phyloP scores from a whole-genome alignment of 2,888 invertebrate genomes.

The Octodonta nipae region DNA sequence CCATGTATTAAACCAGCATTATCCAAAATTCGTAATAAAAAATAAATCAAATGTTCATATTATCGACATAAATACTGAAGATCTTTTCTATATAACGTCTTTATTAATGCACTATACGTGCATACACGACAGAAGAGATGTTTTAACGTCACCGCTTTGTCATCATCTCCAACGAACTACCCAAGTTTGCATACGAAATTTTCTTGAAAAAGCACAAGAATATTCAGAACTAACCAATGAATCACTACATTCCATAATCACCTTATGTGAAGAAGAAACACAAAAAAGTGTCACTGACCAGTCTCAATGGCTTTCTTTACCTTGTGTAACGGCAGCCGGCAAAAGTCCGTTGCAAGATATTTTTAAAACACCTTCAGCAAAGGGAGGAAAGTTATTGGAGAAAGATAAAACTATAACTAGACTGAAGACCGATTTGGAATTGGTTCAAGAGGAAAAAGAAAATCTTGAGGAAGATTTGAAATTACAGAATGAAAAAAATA shows the following conservation, averaged over 20 bases:
- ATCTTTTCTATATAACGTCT: constrained; percentile 24
- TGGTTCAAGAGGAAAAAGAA: constrained; percentile 48
- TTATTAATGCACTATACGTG: constrained; percentile 33
- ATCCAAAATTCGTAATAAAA: constrained; percentile 21
- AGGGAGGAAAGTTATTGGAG: constrained; percentile 21
- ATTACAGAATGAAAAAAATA: constrained; percentile 40
- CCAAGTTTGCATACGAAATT: constrained; percentile 27
- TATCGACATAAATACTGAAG: constrained; percentile 17
- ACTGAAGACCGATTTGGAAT: constrained; percentile 45
- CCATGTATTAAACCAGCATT: constrained; percentile 19
- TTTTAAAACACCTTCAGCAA: constrained; percentile 25
- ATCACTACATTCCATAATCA: constrained; percentile 21
- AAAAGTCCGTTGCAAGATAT: constrained; percentile 27
- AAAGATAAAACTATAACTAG: constrained; percentile 38
- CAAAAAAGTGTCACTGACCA: constrained; percentile 7
- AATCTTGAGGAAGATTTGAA: constrained; percentile 48
- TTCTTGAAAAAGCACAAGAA: constrained; percentile 24
- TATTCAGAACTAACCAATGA: constrained; percentile 17
- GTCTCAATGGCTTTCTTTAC: too few species aligned
- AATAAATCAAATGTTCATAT: constrained; percentile 19
- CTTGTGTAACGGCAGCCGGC: too few species aligned
- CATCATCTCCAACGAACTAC: constrained; percentile 21
- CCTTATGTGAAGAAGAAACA: constrained; percentile 13
- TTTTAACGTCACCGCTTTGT: constrained; percentile 30
- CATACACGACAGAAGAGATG: constrained; percentile 27